Base-by-base conservation (phyloP, 92 coral and sea anemone species). In the Palythoa caribaeorum region DNA sequence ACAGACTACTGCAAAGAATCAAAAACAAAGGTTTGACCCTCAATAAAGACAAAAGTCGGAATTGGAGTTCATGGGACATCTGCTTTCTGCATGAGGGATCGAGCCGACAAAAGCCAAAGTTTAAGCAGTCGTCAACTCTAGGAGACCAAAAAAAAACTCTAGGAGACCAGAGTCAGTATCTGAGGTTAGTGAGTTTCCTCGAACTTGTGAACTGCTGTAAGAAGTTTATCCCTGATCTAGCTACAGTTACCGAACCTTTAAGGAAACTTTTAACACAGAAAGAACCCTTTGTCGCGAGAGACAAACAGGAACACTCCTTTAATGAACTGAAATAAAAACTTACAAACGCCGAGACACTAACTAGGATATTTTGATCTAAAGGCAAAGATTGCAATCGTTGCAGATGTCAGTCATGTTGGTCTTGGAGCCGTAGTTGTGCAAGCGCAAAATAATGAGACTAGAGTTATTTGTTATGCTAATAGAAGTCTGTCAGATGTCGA, bases 371-470 rank as follows among this genome's bases (percentile, higher is more conserved):
- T 54, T 54, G 9, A 54, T 3, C 0, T 28, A 28, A 28, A 28
- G 28, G 28, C 28, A 28, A 28, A 28, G 28, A 28, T 28, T 28
- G 28, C 28, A 28, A 28, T 28, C 28, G 28, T 28, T 28, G 28
- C 28, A 28, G 28, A 28, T 28, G 28, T 0, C 28, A 54, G 60
- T n/a, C 91, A 74, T 6, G 28, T 88, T 47, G 87, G 91, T 9
- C 87, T 88, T 9, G 87, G 83, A 59, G 87, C 52, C 66, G 73
- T 88, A 57, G 83, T 81, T 1, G 76, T 79, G 60, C 60, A 37
- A 72, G 73, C 19, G 84, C 76, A 66, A 6, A 68, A 72, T 77
- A 40, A 36, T 79, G 74, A 55, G 74, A 12, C 73, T 28, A 28
- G 28, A 28, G 28, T 28, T 28, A 28, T 28, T 28, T 28, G 28